Evolutionary conservation across 1,140 invertebrate genomes (phyloP).

Genomic region (Pogonomyrmex barbatus): DNA sequence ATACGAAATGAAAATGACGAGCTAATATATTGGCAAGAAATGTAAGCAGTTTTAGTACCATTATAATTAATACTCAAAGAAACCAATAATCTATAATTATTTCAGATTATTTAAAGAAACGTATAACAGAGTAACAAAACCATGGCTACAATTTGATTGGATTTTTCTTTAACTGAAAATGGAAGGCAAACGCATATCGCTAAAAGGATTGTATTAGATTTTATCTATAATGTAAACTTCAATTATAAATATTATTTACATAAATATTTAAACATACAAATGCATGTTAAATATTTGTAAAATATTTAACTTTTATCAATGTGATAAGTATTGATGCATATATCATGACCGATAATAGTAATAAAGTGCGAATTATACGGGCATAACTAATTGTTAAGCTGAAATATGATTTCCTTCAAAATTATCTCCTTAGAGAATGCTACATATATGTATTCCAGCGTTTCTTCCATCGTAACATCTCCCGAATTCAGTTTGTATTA

Average conservation of each 20-base stretch:
- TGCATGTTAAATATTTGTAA: neutral
- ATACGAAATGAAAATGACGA: neutral
- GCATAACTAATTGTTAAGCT: neutral
- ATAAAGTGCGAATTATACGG: neutral
- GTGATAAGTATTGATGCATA: neutral
- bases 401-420: neutral
- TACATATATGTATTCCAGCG: neutral
- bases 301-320: neutral
- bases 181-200: neutral
- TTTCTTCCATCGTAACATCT: neutral
- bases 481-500: neutral
- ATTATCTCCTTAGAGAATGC: neutral
- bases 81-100: neutral
- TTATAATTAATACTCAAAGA: neutral
- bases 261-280: neutral
- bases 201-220: neutral
- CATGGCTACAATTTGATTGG: neutral
- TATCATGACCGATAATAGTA: neutral
- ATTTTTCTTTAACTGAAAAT: neutral
- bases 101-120: neutral
- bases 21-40: neutral
- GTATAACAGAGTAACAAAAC: neutral
- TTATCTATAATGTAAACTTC: slow-evolving; percentile 2
- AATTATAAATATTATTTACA: neutral
- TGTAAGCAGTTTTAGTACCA: neutral